Conservation (phyloP, 92 coral and sea anemone species). For the Palythoa grandiflora region DNA sequence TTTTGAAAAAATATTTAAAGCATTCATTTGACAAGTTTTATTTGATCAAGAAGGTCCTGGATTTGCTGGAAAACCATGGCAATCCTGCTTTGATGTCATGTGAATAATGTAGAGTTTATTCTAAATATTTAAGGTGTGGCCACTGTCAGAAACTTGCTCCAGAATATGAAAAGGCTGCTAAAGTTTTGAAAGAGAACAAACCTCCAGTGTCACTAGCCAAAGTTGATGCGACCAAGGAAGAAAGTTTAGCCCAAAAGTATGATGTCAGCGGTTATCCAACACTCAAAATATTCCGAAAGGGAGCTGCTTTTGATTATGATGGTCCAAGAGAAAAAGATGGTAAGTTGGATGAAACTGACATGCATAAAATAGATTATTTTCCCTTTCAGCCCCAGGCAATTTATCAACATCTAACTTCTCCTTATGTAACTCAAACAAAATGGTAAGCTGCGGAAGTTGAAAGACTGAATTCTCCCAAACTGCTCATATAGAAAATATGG, state of each 20-base stretch:
- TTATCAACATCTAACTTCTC: no score
- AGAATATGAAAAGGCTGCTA: slow-evolving; percentile 95
- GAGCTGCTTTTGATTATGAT: slow-evolving; percentile 84
- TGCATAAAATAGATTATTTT: neutral
- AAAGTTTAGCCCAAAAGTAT: slow-evolving; percentile 81
- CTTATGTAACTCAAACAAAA: no score
- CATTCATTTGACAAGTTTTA: no score
- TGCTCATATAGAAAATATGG: no score
- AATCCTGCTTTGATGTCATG: no score
- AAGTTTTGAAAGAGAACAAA: slow-evolving; percentile 77
- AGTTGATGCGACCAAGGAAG: slow-evolving; percentile 91
- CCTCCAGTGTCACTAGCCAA: slow-evolving; percentile 95
- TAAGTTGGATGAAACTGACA: slow-evolving; percentile 20
- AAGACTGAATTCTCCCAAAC: no score
- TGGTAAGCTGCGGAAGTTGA: no score
- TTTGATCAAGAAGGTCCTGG: no score
- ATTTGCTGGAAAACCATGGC: neutral
- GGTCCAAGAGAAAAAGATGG: slow-evolving; percentile 94
- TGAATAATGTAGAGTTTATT: neutral
- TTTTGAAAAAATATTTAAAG: no score
- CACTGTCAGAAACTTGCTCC: slow-evolving; percentile 96
- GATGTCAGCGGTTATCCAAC: slow-evolving; percentile 98
- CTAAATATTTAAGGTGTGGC: slow-evolving; percentile 83
- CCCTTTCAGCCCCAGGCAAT: no score
- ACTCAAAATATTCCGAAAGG: slow-evolving; percentile 92